These are phyloP conservation scores for Pteronotus mesoamericanus DNA, from an alignment of 2,797 vertebrate genomes.

Conservation along the genomic window DNA sequence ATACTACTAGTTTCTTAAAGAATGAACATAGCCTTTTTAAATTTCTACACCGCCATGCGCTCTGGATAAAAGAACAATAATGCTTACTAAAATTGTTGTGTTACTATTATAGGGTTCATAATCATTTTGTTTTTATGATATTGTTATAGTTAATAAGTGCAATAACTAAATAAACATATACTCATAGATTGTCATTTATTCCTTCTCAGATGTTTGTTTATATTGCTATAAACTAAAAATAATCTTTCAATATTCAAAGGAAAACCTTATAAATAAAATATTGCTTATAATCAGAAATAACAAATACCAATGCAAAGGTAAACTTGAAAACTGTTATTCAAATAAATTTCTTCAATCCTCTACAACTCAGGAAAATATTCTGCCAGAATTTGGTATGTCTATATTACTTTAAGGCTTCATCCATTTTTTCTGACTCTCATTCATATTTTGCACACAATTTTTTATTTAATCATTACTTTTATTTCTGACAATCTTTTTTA, in stretches of 20 bases:
- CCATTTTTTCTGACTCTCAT: not conserved
- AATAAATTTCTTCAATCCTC: not conserved
- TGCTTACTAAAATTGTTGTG: not conserved
- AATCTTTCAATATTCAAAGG: not conserved
- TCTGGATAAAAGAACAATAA: not conserved
- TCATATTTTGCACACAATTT: not conserved
- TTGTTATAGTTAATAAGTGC: not conserved
- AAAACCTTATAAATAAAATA: not conserved
- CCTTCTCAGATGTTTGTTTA: not conserved
- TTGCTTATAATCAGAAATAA: not conserved
- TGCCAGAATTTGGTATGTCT: not conserved
- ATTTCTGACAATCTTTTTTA: not conserved
- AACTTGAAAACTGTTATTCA: not conserved
- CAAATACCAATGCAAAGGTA: not conserved
- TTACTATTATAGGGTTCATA: not conserved
- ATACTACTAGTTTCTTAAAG: not conserved
- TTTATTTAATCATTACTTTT: not conserved
- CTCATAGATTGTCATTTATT: not conserved
- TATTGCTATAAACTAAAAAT: not conserved
- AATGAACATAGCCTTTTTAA: not conserved
- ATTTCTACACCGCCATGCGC: not conserved
- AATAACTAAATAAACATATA: not conserved
- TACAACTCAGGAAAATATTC: not conserved
- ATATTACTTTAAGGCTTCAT: not conserved
- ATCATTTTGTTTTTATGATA: not conserved